Evolutionary conservation across 2,113 vertebrate species (phyloP).

Genomic region (Benitochromis conjunctus): DNA sequence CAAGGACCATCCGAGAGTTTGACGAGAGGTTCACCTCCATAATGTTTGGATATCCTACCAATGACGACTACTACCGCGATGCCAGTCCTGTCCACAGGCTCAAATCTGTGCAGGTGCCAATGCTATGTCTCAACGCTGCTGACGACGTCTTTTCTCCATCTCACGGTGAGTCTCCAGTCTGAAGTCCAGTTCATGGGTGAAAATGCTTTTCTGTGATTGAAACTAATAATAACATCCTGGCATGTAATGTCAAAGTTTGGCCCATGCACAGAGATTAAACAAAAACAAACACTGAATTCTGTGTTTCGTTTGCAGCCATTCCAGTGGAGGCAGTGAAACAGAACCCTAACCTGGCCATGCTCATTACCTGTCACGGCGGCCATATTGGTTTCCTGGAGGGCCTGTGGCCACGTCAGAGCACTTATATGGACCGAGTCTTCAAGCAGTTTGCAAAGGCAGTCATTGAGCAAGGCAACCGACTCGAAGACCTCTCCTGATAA

Average conservation of each 20-base stretch:
- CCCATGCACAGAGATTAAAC: not conserved
- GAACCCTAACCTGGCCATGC: slow-evolving; percentile 93
- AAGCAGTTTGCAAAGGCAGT: slow-evolving; percentile 92
- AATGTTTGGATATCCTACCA: slow-evolving; percentile 94
- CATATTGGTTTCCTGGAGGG: slow-evolving; percentile 98
- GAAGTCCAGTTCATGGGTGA: not conserved
- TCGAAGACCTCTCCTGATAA: slow-evolving; percentile 68
- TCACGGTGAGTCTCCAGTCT: slow-evolving; percentile 79
- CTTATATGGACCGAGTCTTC: slow-evolving; percentile 99
- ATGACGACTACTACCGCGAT: slow-evolving; percentile 94
- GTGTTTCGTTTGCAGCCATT: slow-evolving; percentile 78
- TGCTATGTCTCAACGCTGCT: slow-evolving; percentile 92
- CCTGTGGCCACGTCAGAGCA: slow-evolving; percentile 91
- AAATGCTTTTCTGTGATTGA: not conserved
- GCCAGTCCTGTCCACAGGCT: slow-evolving; percentile 89
- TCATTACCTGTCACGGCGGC: slow-evolving; percentile 92
- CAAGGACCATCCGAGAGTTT: slow-evolving; percentile 94
- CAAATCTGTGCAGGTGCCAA: slow-evolving; percentile 91
- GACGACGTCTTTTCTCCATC: slow-evolving; percentile 96
- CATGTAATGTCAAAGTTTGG: not conserved
- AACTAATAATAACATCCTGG: not conserved
- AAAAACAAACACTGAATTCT: not conserved
- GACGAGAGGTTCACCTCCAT: slow-evolving; percentile 94
- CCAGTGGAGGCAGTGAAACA: slow-evolving; percentile 92
- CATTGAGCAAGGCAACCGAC: slow-evolving; percentile 85